These are phyloP conservation scores for Caenorhabditis briggsae DNA, from an alignment of 1,140 invertebrate species.

Conservation along the genomic window DNA sequence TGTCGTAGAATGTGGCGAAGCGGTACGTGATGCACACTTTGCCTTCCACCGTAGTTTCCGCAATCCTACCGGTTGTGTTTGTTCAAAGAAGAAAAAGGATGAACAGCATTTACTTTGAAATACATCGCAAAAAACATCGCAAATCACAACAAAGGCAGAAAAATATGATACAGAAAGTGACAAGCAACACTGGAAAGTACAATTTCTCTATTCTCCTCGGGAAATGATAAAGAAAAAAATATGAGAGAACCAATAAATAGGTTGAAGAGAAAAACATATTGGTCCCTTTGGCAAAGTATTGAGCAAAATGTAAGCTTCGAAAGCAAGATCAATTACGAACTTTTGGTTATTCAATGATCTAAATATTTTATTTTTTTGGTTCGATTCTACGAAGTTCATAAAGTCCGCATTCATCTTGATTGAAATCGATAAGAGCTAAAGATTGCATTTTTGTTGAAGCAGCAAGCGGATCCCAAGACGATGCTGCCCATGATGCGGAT, in stretches of 20 bases:
- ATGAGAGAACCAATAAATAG: not conserved
- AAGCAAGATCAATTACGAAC: not conserved
- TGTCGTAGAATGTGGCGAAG: constrained; percentile 35
- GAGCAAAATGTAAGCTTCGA: constrained; percentile 19
- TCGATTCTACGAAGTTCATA: constrained; percentile 58
- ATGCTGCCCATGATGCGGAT: constrained; percentile 61
- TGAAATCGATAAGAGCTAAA: constrained; percentile 60
- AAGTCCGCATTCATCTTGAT: constrained; percentile 62
- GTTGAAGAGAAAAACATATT: not conserved
- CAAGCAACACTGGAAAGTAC: not conserved
- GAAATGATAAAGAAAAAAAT: not conserved
- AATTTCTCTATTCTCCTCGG: not conserved
- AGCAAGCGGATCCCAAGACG: constrained; percentile 63
- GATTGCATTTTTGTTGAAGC: constrained; percentile 58
- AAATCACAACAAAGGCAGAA: not conserved
- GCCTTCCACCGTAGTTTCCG: constrained; percentile 22
- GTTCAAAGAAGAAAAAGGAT: not conserved
- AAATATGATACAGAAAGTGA: constrained; percentile 26
- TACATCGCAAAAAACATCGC: not conserved
- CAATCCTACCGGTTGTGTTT: constrained; percentile 2
- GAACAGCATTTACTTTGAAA: not conserved
- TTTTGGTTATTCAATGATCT: not conserved
- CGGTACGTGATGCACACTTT: constrained; percentile 52
- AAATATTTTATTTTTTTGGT: constrained; percentile 35
- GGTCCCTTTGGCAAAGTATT: constrained; percentile 16